Evolutionary conservation across 1,140 invertebrate species (phyloP), one percentile per base, ranked within the genome.

Genomic region (Mactra quadrangularis): DNA sequence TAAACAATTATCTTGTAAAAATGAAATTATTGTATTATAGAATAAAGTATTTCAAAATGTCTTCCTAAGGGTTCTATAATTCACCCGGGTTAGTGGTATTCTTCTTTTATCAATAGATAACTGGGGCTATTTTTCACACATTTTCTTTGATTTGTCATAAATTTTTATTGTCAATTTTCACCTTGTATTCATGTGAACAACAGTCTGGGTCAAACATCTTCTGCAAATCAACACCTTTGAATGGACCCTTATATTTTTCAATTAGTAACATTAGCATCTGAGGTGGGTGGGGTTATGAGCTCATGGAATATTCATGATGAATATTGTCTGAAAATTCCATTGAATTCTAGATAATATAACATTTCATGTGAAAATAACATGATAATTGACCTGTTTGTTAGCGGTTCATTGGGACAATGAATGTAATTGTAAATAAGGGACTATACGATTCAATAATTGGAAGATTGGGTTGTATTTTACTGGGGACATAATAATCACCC

Each of bases 351-450:
- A 60, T 41, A 62, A 76, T 50, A 62, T 76, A 76, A 50, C 38
- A 76, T 62, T 76, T 76, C 74, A 76, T 1, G 55, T 76, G 74
- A 57, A 76, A 76, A 76, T 76, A 76, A 76, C 29, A 22, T 64
- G 74, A 50, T 76, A 76, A 76, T 76, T 76, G 55, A 45, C 35
- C 22, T 76, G 59, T 76, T 76, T 76, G 59, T 35, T 50, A 45
- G 59, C 55, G 31, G 74, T 50, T 31, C 55, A 45, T 33, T 11
- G 25, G 57, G 25, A 60, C 45, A 62, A 62, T 47, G 59, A 11
- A 11, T 47, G 41, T 60, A 76, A 62, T 76, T 76, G 74, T 60
- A 76, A 76, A 76, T 76, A 62, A 64, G 74, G 74, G 59, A 55
- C 74, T 76, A 76, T 64, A 50, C 57, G 74, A 55, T 29, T 35